phyloP scores from a whole-genome alignment of 2,113 vertebrate genomes.

The Rafetus swinhoei region DNA sequence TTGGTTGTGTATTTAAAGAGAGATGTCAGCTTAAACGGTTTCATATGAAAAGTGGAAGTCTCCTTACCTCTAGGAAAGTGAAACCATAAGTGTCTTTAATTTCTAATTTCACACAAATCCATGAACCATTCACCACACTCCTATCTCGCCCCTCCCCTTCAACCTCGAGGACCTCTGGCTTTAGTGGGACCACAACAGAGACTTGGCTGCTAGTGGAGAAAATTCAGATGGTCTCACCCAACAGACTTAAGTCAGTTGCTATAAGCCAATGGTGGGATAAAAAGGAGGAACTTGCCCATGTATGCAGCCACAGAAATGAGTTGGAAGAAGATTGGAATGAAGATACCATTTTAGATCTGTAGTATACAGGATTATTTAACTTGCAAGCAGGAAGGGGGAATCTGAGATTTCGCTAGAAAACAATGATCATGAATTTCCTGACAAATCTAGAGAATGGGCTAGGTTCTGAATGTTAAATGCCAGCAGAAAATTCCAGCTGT shows the following conservation, averaged over 20 bases:
- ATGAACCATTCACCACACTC: background rate
- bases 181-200: background rate
- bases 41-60: slow-evolving; percentile 67
- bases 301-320: background rate
- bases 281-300: background rate
- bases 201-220: background rate
- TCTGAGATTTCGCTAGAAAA: background rate
- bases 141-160: background rate
- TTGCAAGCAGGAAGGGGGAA: background rate
- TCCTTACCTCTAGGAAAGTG: slow-evolving; percentile 60
- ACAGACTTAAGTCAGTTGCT: background rate
- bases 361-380: background rate
- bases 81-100: slow-evolving; percentile 62
- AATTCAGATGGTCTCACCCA: background rate
- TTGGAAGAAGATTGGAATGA: background rate
- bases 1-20: slow-evolving; percentile 63
- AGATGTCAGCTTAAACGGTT: slow-evolving; percentile 60
- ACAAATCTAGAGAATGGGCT: background rate
- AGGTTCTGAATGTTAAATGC: background rate
- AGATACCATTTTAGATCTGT: background rate
- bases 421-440: background rate
- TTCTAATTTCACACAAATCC: slow-evolving; percentile 48
- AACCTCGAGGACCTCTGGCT: background rate
- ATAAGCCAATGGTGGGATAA: background rate
- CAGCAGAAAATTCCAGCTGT: background rate